Evolutionary conservation across 2,888 invertebrate species (phyloP).

Genomic region (Smittia sp.): DNA sequence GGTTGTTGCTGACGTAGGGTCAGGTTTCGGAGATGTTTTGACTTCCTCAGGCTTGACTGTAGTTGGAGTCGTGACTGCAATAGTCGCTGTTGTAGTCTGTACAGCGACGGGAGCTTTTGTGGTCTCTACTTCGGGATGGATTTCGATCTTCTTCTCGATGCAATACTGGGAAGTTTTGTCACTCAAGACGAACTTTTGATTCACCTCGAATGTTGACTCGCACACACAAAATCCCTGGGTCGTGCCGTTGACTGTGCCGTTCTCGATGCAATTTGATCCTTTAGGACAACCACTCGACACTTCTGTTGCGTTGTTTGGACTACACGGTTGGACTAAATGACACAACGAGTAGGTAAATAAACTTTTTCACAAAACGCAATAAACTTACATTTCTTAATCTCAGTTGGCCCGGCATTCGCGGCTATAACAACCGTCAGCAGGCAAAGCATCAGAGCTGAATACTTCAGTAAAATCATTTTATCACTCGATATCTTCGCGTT

Average conservation of each 20-base stretch:
- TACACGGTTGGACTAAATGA: neutral
- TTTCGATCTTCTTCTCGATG: neutral
- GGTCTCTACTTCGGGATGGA: too few relatives aligned
- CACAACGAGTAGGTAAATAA: neutral
- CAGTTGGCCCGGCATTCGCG: neutral
- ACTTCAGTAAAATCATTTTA: neutral
- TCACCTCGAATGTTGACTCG: neutral
- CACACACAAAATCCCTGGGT: neutral
- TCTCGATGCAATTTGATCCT: constrained; percentile 9
- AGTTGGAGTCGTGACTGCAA: neutral
- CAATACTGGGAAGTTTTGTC: constrained; percentile 25
- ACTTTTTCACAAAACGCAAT: constrained; percentile 4
- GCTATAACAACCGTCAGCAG: neutral
- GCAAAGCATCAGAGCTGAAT: too few relatives aligned
- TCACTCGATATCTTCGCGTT: neutral
- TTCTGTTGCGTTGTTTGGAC: neutral
- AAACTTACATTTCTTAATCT: constrained; percentile 6
- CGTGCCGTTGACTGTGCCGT: neutral
- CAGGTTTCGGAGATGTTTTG: constrained; percentile 8
- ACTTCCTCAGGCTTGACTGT: neutral
- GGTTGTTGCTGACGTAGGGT: neutral
- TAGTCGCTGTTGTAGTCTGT: constrained; percentile 19
- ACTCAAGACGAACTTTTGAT: neutral
- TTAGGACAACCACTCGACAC: neutral
- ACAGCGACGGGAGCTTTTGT: neutral